Evolutionary conservation across 1,140 invertebrate genomes (phyloP), one percentile per base, ranked within the genome.

Genomic region (Lerema accius): DNA sequence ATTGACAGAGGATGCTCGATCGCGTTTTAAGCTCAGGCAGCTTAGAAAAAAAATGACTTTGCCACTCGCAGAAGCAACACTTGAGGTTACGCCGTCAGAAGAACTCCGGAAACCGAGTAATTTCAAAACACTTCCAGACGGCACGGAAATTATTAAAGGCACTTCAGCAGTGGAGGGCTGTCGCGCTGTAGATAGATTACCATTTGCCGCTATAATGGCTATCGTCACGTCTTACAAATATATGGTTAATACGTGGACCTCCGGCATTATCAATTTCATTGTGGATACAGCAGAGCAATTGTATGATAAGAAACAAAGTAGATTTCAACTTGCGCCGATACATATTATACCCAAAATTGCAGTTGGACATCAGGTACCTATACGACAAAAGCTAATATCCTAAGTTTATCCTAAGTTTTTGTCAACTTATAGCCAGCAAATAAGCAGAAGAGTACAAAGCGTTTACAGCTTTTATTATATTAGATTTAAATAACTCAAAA

Each of bases 201-300:
- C 92, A 0, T 93, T 92, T 66, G 80, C 87, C 0, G 89, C 91
- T 3, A 90, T 92, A n/a, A 92, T 92, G 90, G 91, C 92, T 2
- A 80, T 89, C 7, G 89, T 91, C 0, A 92, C 92, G 0, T 92
- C 91, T 1, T 90, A 91, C 65, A 92, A 93, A 56, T 92, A 92
- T 55, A 62, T 77, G 0, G 79, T 92, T 0, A 82, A 82, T 15
- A 85, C 92, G 0, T 93, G 92, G 92, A 89, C 86, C 0, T 9
- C 59, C 0, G 87, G 87, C 0, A 86, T 92, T 3, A 84, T 93
- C 0, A 87, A 91, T 65, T 92, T 92, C 53, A 79, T 91, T 0
- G 65, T 92, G 0, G 85, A 89, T 17, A 87, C 91, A 1, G 92
- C 91, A 0, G 76, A 82, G 42, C 89, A 90, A 60, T 67, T 93